Evolutionary conservation across 2,797 vertebrate genomes (phyloP).

Genomic region (Chaetophractus vellerosus): DNA sequence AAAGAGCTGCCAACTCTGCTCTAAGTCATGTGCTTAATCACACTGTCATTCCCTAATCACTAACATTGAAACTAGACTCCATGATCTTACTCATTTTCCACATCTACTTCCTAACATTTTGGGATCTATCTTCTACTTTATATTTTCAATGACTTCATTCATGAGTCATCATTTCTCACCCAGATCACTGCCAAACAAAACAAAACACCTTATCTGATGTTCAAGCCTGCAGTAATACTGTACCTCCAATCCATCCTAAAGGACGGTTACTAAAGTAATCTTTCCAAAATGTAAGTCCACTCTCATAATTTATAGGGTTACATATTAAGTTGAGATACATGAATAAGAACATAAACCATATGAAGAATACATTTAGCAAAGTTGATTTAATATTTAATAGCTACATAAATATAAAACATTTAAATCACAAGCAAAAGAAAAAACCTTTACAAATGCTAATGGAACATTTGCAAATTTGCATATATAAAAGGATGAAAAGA

Average conservation of each 20-base stretch:
- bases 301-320: not conserved
- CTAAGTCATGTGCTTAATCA: not conserved
- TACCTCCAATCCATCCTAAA: not conserved
- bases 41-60: not conserved
- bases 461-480: not conserved
- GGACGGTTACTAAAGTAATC: not conserved
- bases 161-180: slow-evolving; percentile 28
- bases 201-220: not conserved
- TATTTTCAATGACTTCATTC: not conserved
- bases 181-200: not conserved
- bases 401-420: slow-evolving; percentile 9
- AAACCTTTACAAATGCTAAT: slow-evolving; percentile 51
- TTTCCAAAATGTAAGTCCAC: not conserved
- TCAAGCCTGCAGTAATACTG: not conserved
- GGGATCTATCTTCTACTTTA: not conserved
- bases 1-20: not conserved
- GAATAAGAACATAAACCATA: not conserved
- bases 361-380: not conserved
- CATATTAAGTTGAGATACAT: not conserved
- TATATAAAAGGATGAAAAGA: slow-evolving; percentile 6
- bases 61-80: not conserved
- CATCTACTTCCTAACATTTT: slow-evolving; percentile 43
- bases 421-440: slow-evolving; percentile 20
- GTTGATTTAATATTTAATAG: slow-evolving; percentile 2
- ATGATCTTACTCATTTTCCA: not conserved